Percentiles rank a stretch among this genome's conserved stretches.
Evolutionary conservation across 2,113 vertebrate species (phyloP).

Genomic region (Calyptomena viridis): DNA sequence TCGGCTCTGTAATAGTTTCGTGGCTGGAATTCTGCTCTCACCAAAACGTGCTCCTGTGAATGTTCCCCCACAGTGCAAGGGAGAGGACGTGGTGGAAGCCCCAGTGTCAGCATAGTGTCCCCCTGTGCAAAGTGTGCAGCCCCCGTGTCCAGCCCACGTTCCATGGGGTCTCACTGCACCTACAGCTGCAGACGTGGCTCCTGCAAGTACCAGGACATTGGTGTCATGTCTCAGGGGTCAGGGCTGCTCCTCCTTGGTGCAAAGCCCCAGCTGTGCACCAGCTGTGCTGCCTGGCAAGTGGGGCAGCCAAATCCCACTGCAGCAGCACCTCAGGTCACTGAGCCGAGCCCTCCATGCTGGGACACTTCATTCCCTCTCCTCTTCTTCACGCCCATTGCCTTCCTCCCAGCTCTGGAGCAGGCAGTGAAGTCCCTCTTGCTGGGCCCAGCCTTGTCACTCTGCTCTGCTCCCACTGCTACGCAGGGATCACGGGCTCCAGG

Average conservation of each 20-base stretch:
- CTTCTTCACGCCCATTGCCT: background rate
- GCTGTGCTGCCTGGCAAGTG: background rate
- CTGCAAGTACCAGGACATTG: fast-evolving
- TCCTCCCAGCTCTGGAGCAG: background rate
- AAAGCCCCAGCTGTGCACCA: background rate
- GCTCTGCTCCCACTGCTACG: background rate
- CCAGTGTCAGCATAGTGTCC: background rate
- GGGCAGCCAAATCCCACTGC: background rate
- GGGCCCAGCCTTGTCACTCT: background rate
- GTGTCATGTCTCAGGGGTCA: fast-evolving
- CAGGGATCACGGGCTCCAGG: fast-evolving
- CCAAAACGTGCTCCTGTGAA: background rate
- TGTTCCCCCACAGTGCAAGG: background rate
- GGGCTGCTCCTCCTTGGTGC: background rate
- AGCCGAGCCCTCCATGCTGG: background rate
- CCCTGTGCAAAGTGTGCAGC: fast-evolving
- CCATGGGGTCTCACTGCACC: fast-evolving
- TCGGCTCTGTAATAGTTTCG: background rate
- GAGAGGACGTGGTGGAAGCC: background rate
- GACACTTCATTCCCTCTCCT: background rate
- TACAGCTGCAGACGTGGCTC: background rate
- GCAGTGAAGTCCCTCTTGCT: background rate
- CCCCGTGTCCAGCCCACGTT: background rate
- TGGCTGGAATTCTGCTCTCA: background rate
- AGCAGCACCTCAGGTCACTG: background rate